These are phyloP conservation scores for Caenorhabditis drosophilae DNA, from an alignment of 2,888 invertebrate genomes.

Conservation along the genomic window DNA sequence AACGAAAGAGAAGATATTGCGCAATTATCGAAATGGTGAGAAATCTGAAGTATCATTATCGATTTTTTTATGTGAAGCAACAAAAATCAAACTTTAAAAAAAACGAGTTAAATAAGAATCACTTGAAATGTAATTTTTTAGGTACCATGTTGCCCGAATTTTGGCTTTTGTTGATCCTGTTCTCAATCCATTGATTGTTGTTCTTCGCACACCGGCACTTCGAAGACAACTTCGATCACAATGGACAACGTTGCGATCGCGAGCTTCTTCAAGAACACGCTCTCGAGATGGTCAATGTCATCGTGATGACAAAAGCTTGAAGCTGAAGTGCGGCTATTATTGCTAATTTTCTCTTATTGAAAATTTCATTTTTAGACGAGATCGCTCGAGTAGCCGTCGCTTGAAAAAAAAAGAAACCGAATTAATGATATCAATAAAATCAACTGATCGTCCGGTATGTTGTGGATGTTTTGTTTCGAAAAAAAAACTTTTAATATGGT, in stretches of 20 bases:
- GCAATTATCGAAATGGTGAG: constrained; percentile 41
- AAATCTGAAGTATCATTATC: neutral
- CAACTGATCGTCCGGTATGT: constrained; percentile 34
- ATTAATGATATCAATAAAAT: constrained; percentile 23
- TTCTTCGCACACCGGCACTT: constrained; percentile 62
- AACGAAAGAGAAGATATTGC: constrained; percentile 57
- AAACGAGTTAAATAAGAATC: no score
- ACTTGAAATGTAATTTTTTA: no score
- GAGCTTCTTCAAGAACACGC: constrained; percentile 37
- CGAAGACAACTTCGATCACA: constrained; percentile 53
- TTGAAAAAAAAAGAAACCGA: constrained; percentile 30
- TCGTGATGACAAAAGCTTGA: constrained; percentile 12
- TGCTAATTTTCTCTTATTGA: no score
- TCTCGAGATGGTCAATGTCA: constrained; percentile 22
- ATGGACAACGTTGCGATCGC: constrained; percentile 44
- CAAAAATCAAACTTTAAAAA: no score
- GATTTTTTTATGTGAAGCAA: neutral
- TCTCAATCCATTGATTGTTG: constrained; percentile 65
- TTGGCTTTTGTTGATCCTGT: constrained; percentile 65
- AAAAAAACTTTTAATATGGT: no score
- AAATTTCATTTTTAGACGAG: constrained; percentile 15
- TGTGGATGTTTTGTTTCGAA: no score
- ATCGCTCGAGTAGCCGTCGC: constrained; percentile 17
- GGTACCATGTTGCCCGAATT: constrained; percentile 59
- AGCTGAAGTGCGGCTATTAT: constrained; percentile 11